Base-by-base conservation (phyloP, 2,888 invertebrate genomes). In the Heliconius erato region DNA sequence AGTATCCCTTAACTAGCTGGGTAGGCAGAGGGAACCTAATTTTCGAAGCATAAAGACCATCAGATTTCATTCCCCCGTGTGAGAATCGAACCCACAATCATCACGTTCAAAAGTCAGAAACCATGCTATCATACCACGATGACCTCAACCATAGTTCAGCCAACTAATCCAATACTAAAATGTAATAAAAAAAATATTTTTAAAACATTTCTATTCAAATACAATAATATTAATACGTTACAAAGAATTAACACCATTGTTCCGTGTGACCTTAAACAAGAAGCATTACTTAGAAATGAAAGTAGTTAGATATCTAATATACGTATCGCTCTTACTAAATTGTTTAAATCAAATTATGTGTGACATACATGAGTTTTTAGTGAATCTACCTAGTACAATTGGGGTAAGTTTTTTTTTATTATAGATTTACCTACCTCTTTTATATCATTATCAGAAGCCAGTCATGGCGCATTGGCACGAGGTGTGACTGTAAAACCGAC, bases 351-450 rank as follows among this genome's bases (percentile, higher is more conserved):
- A 68, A 12, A 67, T 77, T 16, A 69, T 76, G 59, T 81, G 59
- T 40, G 80, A 82, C 79, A 68, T 86, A 2, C 79, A 79, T 12
- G 76, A 79, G 2, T 82, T 82, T 59, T 63, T 85, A 1, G 28
- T 68, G 3, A 83, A 80, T 68, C 16, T 86, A 6, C 84, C 83
- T 2, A 49, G 79, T 19, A 84, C 82, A 23, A 11, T 86, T 80
- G 86, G 82, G 81, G 86, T 85, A 80, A 79, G 84, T n/a, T n/a
- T 7, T 14, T 35, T 44, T 40, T 40, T 40, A 9, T 1, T 40
- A 9, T 40, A 40, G 11, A 40, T 40, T 40, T 40, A 40, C 28
- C 28, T n/a, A n/a, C n/a, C n/a, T n/a, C n/a, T n/a, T n/a, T n/a
- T n/a, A n/a, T n/a, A n/a, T n/a, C n/a, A n/a, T n/a, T n/a, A n/a